Conservation (phyloP, 1,140 invertebrate genomes). For the Cyphomyrmex costatus region DNA sequence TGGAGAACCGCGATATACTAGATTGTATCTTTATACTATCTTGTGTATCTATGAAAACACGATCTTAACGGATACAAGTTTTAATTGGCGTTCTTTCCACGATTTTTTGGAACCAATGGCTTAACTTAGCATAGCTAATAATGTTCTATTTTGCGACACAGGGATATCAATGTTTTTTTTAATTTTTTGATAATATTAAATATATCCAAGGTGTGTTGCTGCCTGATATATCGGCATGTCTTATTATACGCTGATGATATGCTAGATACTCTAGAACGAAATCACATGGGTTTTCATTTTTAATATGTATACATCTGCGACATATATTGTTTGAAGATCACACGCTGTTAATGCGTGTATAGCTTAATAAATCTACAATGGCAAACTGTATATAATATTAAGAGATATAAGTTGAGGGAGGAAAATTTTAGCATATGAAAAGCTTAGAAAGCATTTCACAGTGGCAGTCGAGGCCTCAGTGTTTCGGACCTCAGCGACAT, state of each 20-base stretch:
- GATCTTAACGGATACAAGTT: neutral
- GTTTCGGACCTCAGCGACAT: slow-evolving; percentile 69
- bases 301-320: neutral
- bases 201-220: neutral
- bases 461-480: slow-evolving; percentile 65
- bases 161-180: neutral
- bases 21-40: neutral
- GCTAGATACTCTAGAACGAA: neutral
- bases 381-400: slow-evolving; percentile 36
- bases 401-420: slow-evolving; percentile 49
- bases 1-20: slow-evolving; percentile 43
- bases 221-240: neutral
- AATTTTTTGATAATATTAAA: neutral
- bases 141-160: slow-evolving; percentile 2
- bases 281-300: neutral
- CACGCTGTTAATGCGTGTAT: neutral
- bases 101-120: slow-evolving; percentile 10
- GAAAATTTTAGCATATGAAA: slow-evolving; percentile 81
- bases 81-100: slow-evolving; percentile 39
- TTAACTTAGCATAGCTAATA: slow-evolving; percentile 47
- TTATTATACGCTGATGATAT: neutral
- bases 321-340: slow-evolving; percentile 14
- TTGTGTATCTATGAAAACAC: slow-evolving; percentile 8
- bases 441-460: slow-evolving; percentile 76
- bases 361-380: neutral